Conservation (phyloP, 2,113 vertebrate genomes). For the Solea senegalensis region DNA sequence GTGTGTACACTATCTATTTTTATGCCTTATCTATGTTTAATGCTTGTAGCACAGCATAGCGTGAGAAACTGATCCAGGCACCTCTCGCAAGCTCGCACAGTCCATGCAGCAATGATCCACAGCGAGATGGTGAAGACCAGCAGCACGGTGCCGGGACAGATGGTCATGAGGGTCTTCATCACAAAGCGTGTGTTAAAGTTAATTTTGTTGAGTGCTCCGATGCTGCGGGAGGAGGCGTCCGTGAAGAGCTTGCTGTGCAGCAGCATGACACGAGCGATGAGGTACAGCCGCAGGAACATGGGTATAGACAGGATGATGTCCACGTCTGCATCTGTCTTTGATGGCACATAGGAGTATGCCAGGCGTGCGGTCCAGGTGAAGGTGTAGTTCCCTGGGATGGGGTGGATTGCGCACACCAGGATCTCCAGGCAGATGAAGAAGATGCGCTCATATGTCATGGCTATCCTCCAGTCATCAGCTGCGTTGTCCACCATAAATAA, state of each 20-base stretch:
- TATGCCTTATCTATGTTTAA: slow-evolving; percentile 73
- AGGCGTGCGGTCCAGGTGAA: slow-evolving; percentile 99
- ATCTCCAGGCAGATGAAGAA: slow-evolving; percentile 99
- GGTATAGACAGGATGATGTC: slow-evolving; percentile 99
- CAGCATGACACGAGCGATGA: slow-evolving; percentile 99
- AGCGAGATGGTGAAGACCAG: slow-evolving; percentile 99
- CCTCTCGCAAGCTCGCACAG: slow-evolving; percentile 99
- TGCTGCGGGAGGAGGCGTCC: slow-evolving; percentile 98
- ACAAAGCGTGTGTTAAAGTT: slow-evolving; percentile 99
- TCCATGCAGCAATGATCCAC: slow-evolving; percentile 99
- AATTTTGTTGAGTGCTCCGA: slow-evolving; percentile 99
- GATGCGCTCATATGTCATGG: slow-evolving; percentile 99
- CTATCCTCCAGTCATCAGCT: slow-evolving; percentile 99
- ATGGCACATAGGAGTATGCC: slow-evolving; percentile 93
- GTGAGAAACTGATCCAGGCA: slow-evolving; percentile 77
- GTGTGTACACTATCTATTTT: slow-evolving; percentile 56
- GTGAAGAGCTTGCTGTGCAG: slow-evolving; percentile 99
- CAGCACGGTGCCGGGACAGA: slow-evolving; percentile 98
- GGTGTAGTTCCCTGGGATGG: slow-evolving; percentile 97
- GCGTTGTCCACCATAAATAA: slow-evolving; percentile 99
- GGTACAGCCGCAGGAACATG: slow-evolving; percentile 99
- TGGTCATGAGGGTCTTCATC: slow-evolving; percentile 99
- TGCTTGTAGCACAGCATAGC: slow-evolving; percentile 34
- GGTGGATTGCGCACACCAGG: slow-evolving; percentile 97
- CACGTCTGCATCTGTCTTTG: slow-evolving; percentile 96